Conservation (phyloP, 2,888 invertebrate genomes). For the Yponomeuta malinellus region DNA sequence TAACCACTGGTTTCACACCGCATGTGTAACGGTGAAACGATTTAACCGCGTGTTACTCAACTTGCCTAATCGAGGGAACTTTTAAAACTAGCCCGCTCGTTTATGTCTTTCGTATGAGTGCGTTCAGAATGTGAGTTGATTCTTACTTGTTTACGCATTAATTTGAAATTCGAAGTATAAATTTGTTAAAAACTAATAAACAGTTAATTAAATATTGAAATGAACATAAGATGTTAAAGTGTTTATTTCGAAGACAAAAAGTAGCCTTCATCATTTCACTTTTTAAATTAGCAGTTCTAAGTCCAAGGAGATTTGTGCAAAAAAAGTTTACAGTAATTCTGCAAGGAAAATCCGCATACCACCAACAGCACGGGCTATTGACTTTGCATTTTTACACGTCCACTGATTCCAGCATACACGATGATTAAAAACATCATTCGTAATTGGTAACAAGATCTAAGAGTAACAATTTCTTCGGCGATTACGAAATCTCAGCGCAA, state of each 20-base stretch:
- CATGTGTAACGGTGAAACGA: background rate
- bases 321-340: background rate
- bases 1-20: background rate
- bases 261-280: no score
- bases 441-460: conserved; percentile 9
- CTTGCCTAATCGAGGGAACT: background rate
- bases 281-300: no score
- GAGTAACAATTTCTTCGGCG: conserved; percentile 21
- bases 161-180: no score
- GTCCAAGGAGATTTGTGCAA: background rate
- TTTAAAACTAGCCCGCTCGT: background rate
- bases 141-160: no score
- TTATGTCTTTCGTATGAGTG: background rate
- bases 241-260: no score
- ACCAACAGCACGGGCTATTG: background rate
- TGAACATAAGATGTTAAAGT: no score
- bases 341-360: conserved; percentile 13
- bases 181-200: no score
- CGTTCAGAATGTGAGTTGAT: background rate
- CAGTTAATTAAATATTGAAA: no score
- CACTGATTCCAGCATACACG: background rate
- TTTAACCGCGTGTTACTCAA: conserved; percentile 1
- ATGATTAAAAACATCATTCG: conserved; percentile 3
- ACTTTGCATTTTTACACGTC: conserved; percentile 5
- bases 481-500: conserved; percentile 21